Evolutionary conservation across 2,113 vertebrate genomes (phyloP).

Genomic region (Upupa epops): DNA sequence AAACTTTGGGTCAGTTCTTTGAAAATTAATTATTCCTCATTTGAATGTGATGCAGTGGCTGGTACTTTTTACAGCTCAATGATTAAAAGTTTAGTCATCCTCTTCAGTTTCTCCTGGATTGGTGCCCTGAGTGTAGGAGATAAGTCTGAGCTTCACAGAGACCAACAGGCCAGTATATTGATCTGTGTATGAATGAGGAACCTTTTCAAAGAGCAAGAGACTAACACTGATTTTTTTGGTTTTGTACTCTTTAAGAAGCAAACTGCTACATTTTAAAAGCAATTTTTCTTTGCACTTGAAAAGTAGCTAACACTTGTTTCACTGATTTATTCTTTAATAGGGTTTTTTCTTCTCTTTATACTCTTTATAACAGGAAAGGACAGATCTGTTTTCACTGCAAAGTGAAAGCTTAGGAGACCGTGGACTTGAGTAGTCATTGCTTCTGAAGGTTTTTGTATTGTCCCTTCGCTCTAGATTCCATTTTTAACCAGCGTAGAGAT

Average conservation of each 20-base stretch:
- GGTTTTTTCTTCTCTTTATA: neutral
- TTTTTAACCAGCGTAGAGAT: neutral
- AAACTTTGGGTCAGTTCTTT: slow-evolving; percentile 19
- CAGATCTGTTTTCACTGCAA: neutral
- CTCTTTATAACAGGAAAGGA: neutral
- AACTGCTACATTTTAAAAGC: neutral
- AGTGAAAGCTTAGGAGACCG: neutral
- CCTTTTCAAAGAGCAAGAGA: neutral
- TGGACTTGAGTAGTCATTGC: neutral
- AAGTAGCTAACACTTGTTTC: neutral
- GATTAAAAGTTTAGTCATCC: slow-evolving; percentile 19
- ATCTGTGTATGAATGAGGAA: neutral
- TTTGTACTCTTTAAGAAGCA: neutral
- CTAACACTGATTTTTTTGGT: neutral
- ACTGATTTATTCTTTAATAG: neutral
- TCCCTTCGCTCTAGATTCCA: neutral
- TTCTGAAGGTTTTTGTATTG: neutral
- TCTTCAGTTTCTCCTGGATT: neutral
- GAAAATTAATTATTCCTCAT: neutral
- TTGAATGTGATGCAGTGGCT: slow-evolving; percentile 8
- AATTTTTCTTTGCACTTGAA: neutral
- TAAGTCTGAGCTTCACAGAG: neutral
- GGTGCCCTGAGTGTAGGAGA: neutral
- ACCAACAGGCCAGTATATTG: neutral
- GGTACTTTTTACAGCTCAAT: neutral